Percentiles rank a stretch among this genome's conserved stretches.
These are phyloP conservation scores for Globodera ellingtonae DNA, from an alignment of 1,140 invertebrate species.

Conservation along the genomic window DNA sequence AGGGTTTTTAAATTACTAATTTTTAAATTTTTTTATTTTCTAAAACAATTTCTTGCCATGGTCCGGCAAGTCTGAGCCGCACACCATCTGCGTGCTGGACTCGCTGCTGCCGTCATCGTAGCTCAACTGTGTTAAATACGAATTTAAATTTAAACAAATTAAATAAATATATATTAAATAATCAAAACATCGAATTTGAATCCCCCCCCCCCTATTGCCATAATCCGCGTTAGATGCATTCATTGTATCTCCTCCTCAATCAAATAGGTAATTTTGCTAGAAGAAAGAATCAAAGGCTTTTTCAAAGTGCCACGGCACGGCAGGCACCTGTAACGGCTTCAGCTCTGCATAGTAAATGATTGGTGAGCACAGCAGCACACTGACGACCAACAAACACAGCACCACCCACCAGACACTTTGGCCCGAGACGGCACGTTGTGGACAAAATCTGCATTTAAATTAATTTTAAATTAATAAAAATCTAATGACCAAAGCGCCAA, in stretches of 20 bases:
- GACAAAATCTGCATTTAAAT: constrained; percentile 2
- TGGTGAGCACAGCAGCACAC: constrained; percentile 46
- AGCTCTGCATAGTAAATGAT: constrained; percentile 57
- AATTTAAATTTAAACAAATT: neutral
- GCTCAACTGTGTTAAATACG: constrained; percentile 15
- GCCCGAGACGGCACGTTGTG: constrained; percentile 19
- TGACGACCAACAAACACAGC: constrained; percentile 38
- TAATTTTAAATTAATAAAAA: neutral
- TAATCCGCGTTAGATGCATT: no score
- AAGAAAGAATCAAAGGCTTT: neutral
- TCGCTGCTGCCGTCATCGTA: constrained; percentile 23
- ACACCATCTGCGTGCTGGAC: constrained; percentile 30
- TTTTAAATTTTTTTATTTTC: constrained; percentile 1
- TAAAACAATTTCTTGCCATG: neutral
- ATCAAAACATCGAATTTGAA: no score
- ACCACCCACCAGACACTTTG: constrained; percentile 46
- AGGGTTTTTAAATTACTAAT: no score
- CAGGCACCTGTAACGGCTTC: constrained; percentile 10
- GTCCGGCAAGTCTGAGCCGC: constrained; percentile 49
- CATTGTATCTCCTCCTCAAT: no score
- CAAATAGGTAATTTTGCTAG: no score
- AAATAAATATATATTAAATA: no score
- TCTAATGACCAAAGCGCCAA: no score
- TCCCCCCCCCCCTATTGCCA: no score
- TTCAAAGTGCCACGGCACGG: neutral